These are phyloP conservation scores for Nanorana parkeri DNA, from an alignment of 2,113 vertebrate species.

Conservation along the genomic window DNA sequence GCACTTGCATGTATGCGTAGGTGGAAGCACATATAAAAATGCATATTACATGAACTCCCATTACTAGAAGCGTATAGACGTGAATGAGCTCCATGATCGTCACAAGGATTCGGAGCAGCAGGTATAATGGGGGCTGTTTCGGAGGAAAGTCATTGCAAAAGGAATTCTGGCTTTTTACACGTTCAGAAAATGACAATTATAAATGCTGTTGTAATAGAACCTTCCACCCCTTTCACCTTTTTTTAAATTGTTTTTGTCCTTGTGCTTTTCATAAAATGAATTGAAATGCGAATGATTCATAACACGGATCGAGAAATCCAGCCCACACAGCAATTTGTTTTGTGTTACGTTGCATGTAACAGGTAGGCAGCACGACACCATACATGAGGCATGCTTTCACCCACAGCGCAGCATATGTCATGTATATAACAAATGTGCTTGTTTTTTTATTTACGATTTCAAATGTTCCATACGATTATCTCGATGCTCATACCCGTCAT, in stretches of 20 bases:
- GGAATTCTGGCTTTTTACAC: background rate
- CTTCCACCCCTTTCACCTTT: background rate
- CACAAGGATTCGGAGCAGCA: background rate
- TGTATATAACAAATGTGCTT: constrained; percentile 2
- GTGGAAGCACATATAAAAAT: too few relatives aligned
- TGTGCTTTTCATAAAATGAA: constrained; percentile 23
- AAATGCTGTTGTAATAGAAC: background rate
- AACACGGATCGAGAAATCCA: background rate
- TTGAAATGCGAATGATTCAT: constrained; percentile 29
- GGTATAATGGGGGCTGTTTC: background rate
- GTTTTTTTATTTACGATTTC: constrained; percentile 12
- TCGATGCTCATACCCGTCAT: background rate
- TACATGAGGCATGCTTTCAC: constrained; percentile 1
- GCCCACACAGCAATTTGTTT: constrained; percentile 28
- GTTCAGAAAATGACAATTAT: background rate
- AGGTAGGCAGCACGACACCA: constrained; percentile 21
- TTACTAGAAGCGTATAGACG: too few relatives aligned
- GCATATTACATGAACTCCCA: too few relatives aligned
- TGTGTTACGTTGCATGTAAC: constrained; percentile 32
- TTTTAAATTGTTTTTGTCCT: constrained; percentile 6
- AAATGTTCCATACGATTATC: constrained; percentile 20
- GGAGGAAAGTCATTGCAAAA: background rate
- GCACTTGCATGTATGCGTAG: too few relatives aligned
- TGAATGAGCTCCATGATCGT: background rate
- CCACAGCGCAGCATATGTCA: background rate